Base-by-base conservation (phyloP, 2,113 vertebrate genomes). In the Axis porcinus region DNA sequence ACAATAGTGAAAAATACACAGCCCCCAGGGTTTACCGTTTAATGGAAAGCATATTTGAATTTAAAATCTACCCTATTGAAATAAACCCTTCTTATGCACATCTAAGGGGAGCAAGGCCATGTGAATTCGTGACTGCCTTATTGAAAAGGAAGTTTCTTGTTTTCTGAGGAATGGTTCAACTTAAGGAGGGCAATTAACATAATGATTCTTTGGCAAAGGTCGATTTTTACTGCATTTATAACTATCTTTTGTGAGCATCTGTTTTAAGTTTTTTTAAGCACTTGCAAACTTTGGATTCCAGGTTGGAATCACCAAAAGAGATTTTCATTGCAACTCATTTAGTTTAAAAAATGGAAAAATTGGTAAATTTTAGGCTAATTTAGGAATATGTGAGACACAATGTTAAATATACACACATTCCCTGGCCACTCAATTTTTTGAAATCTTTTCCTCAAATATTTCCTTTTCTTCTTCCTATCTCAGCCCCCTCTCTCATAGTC, bases 1-100 rank as follows among this genome's bases (percentile, higher is more conserved):
- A 47, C 93, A 87, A 55, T 12, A 86, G 36, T 91, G 81, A 97
- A 70, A 95, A 82, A 85, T 12, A 43, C 45, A 76, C 4, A 81
- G 10, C 23, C 84, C 60, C 52, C 17, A 60, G 94, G 74, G 58
- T 47, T 78, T 81, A 55, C 14, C 50, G 50, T 94, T 67, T 86
- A 97, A 88, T 83, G 33, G 57, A 84, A 30, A 94, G 30, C 14
- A 81, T 60, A 79, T 95, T 86, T 93, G 67, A 91, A 95, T 83
- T 92, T 85, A 94, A 97, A 25, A 30, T 60, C 23, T 70, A 33
- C 9, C 19, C 11, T 84, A 57, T 62, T 82, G 84, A 96, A 96
- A 96, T 89, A 84, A 96, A 94, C 45, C 10, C 10, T 81, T 96
- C 64, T 57, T 36, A 27, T 12, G 23, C 10, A 91, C 45, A 43